Base-by-base conservation (phyloP, 2,888 invertebrate species). In the Amblyteles armatorius region DNA sequence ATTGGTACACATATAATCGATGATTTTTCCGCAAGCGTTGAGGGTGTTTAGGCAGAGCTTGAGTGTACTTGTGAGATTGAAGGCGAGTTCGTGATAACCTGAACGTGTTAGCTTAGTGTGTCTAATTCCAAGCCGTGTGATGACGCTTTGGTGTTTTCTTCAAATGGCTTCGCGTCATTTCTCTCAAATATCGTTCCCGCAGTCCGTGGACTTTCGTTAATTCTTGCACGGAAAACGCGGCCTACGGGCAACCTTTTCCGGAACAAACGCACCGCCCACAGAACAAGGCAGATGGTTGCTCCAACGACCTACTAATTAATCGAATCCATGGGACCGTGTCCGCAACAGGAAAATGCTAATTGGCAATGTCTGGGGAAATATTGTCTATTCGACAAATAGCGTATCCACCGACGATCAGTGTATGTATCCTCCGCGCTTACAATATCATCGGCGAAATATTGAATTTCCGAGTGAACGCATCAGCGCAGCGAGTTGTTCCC, bases 401-500 rank as follows among this genome's bases (percentile, higher is more conserved):
- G 48, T 69, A 52, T 26, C 22, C 26, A 22, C 44, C 16, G 9
- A 29, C 74, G 44, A n/a, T n/a, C 13, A 4, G 13, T 36, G n/a
- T 50, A n/a, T 48, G 44, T 29, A 26, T 4, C 44, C 22, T n/a
- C 1, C 50, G 16, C 33, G 16, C 29, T 63, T 74, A 68, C 67
- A 50, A 68, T 74, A 57, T 68, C 74, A 60, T 74, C 81, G 68
- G 50, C 26, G 69, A 81, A 81, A 74, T 81, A 81, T 69, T 57
- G 68, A 81, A 74, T 68, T 81, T 81, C 74, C 74, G 72, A 52
- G 33, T 69, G 81, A 74, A 81, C 68, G 81, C 76, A 76, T 76
- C 76, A 60, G 19, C 57, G 44, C 19, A 72, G 33, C 22, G n/a
- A 29, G 40, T 16, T 33, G n/a, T 33, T 22, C 57, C 29, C 50